Percentiles rank a stretch among this genome's conserved stretches.
Evolutionary conservation across 2,797 vertebrate genomes (phyloP).

Genomic region (Danionella dracula): DNA sequence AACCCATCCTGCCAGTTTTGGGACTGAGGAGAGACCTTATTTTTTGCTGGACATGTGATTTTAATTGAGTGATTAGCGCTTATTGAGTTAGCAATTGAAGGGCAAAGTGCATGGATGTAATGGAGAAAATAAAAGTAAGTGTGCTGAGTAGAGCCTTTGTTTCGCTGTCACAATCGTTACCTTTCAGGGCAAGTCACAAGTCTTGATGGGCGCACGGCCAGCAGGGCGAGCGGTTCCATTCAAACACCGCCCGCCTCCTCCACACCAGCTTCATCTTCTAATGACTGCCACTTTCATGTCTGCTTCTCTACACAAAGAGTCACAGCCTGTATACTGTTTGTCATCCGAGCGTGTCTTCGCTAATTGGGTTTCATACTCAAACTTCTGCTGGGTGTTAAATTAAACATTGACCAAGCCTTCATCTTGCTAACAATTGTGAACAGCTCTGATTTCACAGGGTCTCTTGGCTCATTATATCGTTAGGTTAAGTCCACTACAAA

Average conservation of each 20-base stretch:
- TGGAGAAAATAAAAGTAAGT: conserved; percentile 62
- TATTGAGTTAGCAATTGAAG: conserved; percentile 67
- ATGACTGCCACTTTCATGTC: conserved; percentile 35
- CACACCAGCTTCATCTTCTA: conserved; percentile 45
- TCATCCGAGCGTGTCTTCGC: conserved; percentile 11
- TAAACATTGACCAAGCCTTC: conserved; percentile 16
- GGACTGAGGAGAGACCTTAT: conserved; percentile 46
- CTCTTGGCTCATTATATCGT: background rate
- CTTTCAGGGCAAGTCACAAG: conserved; percentile 62
- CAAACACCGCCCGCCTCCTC: conserved; percentile 33
- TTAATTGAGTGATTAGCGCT: conserved; percentile 68
- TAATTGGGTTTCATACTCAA: conserved; percentile 28
- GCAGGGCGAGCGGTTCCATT: conserved; percentile 34
- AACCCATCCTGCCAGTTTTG: conserved; percentile 37
- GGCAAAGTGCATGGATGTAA: conserved; percentile 51
- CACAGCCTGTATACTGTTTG: conserved; percentile 14
- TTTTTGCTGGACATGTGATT: conserved; percentile 68
- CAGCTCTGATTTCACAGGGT: background rate
- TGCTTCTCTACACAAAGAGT: conserved; percentile 9
- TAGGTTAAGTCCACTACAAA: no score
- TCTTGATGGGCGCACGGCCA: conserved; percentile 46
- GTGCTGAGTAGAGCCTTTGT: conserved; percentile 54
- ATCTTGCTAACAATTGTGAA: background rate
- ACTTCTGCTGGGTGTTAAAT: conserved; percentile 11
- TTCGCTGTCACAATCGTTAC: conserved; percentile 41